A percentile compares a stretch with the other conserved stretches of the same genome.
phyloP scores from a whole-genome alignment of 1,140 invertebrate species.

The Branchinecta lindahli region DNA sequence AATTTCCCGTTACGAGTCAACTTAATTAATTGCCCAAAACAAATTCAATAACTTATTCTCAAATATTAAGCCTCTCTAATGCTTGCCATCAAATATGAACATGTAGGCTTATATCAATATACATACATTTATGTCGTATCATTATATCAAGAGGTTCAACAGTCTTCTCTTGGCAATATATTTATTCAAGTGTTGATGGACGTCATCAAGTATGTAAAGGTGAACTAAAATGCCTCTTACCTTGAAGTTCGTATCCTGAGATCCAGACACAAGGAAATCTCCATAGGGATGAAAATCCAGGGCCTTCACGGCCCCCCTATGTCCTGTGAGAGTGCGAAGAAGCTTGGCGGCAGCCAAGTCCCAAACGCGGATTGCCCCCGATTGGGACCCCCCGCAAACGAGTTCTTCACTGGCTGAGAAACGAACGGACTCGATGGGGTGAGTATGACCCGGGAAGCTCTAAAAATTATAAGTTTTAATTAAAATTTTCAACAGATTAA shows the following conservation, averaged over 20 bases:
- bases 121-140: too few species aligned
- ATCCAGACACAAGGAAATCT: slow-evolving; percentile 81
- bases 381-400: slow-evolving; percentile 83
- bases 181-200: too few species aligned
- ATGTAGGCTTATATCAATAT: too few species aligned
- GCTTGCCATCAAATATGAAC: too few species aligned
- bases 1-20: too few species aligned
- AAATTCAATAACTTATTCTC: too few species aligned
- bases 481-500: slow-evolving; percentile 7
- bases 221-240: slow-evolving; percentile 27
- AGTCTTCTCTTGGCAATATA: too few species aligned
- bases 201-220: too few species aligned
- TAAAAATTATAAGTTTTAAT: slow-evolving; percentile 31
- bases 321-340: slow-evolving; percentile 76
- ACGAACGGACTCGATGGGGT: slow-evolving; percentile 80
- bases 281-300: slow-evolving; percentile 95
- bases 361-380: slow-evolving; percentile 79
- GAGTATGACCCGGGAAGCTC: slow-evolving; percentile 82
- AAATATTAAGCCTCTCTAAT: too few species aligned
- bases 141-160: too few species aligned
- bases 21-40: too few species aligned
- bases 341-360: slow-evolving; percentile 86
- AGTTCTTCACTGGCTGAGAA: slow-evolving; percentile 89
- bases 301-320: slow-evolving; percentile 72
- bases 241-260: slow-evolving; percentile 75